Evolutionary conservation across 2,888 invertebrate species (phyloP), one percentile per base, ranked within the genome.

Genomic region (Hyposoter dolosus): DNA sequence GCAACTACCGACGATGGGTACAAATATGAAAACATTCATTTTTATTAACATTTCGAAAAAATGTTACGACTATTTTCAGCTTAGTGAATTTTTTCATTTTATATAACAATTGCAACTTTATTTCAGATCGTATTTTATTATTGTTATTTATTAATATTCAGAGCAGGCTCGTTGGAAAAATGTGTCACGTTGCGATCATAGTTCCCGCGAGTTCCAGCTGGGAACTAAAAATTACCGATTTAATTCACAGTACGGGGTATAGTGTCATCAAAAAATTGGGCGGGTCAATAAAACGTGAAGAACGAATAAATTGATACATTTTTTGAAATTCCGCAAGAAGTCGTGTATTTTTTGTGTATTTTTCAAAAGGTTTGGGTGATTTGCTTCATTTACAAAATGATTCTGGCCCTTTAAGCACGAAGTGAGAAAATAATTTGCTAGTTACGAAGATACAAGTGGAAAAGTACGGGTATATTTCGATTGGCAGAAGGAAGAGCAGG

Each of bases 311-410:
- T 60, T 15, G 15, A 28, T 65, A 35, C 10, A 40, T 40, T 40
- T 40, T 40, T 40, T 40, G 0, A 10, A 40, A 7, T 40, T 9
- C 10, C 10, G 10, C 40, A 40, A 40, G 10, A 40, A 40, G 0
- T 40, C 0, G 7, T 10, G 9, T 40, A 40, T 40, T 40, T 40
- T 35, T 35, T 4, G 45, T 60, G 28, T 35, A 19, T 56, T 47
- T 66, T 17, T 69, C 60, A 45, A 68, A 17, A 77, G 40, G 1
- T 32, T 9, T 60, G 63, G 17, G 63, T 35, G 28, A 56, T 43
- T 10, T 17, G 12, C 53, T 89, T 89, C 89, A 90, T 91, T 90
- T 90, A 88, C 90, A 91, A 90, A 91, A 92, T 89, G 90, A 92
- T 90, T 89, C 87, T 88, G 88, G 89, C 45, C 45, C 45, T 86